Base-by-base conservation (phyloP, 2,113 vertebrate species). In the Hyperopisus bebe region DNA sequence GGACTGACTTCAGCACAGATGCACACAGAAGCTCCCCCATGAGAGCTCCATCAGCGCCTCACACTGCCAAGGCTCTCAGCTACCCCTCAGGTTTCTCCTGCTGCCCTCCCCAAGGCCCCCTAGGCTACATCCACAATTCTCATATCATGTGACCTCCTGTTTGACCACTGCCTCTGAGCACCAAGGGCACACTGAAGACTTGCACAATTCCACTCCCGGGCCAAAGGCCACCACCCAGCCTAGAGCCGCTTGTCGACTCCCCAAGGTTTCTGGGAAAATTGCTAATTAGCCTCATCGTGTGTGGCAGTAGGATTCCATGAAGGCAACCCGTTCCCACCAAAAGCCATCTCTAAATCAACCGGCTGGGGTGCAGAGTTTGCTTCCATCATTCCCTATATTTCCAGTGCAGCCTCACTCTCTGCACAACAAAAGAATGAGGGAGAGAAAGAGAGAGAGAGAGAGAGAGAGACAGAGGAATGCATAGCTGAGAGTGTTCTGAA, bases 401-500 rank as follows among this genome's bases (percentile, higher is more conserved):
- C 13, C 35, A 83, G 19, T 15, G 21, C 80, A 46, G 17, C 80
- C 24, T 44, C 70, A 35, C 27, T 74, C 70, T 35, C 31, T 10
- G 19, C 9, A 47, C 39, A 47, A 46, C 35, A 46, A 44, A 11
- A 44, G 19, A 24, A 24, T 0, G 21, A 47, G 19, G 7, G 80
- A n/a, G 80, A 44, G 13, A 87, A n/a, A 51, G 86, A 87, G 86
- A 35, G 48, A 53, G 48, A 53, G 86, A 87, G 86, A 35, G 50
- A 42, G 48, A 87, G 86, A 2, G 50, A 53, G 50, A 87, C 5
- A 17, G 31, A 58, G 51, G 53, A 55, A 58, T 50, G 35, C 13
- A 87, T n/a, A 86, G 44, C 70, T 39, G 70, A 77, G 31, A 74
- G 70, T 15, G 27, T 77, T 39, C 13, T 39, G 35, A 39, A 80